Percentiles rank a stretch among this genome's conserved stretches.
These are phyloP conservation scores for Sebastes flavidus DNA, from an alignment of 2,797 vertebrate species.

Conservation along the genomic window DNA sequence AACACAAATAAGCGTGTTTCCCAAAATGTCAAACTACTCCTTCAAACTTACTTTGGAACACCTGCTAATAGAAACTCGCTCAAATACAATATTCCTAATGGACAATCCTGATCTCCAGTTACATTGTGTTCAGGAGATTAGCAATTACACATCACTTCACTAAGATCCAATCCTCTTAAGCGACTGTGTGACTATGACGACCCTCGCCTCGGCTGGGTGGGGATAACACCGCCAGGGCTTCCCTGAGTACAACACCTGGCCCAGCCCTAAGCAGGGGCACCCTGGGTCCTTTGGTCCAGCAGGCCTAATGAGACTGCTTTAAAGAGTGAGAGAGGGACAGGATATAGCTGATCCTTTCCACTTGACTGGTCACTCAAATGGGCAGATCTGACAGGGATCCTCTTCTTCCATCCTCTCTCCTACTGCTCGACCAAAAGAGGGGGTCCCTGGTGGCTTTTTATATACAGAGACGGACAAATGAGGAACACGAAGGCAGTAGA, in stretches of 20 bases:
- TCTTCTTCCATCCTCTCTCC: conserved; percentile 28
- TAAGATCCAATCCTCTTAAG: conserved; percentile 56
- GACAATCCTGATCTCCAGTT: conserved; percentile 10
- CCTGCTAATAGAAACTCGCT: not conserved
- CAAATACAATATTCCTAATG: conserved; percentile 6
- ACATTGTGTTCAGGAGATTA: conserved; percentile 45
- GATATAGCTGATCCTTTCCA: conserved; percentile 55
- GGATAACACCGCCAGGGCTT: conserved; percentile 7
- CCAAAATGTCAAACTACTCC: not conserved
- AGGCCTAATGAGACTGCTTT: conserved; percentile 40
- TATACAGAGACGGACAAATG: conserved; percentile 20
- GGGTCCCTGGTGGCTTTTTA: conserved; percentile 37
- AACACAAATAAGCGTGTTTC: not conserved
- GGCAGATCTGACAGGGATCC: conserved; percentile 60
- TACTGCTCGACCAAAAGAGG: conserved; percentile 5
- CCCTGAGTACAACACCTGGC: not conserved
- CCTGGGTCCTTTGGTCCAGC: conserved; percentile 12
- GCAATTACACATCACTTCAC: conserved; percentile 44
- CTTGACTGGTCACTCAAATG: conserved; percentile 45
- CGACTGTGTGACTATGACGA: conserved; percentile 6
- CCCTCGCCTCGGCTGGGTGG: not conserved
- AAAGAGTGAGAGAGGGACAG: conserved; percentile 37
- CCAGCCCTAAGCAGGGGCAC: not conserved
- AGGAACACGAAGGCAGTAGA: not conserved
- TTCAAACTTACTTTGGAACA: not conserved